These are phyloP conservation scores for Drosophila melanosoma DNA, from an alignment of 2,888 invertebrate species.

Conservation along the genomic window DNA sequence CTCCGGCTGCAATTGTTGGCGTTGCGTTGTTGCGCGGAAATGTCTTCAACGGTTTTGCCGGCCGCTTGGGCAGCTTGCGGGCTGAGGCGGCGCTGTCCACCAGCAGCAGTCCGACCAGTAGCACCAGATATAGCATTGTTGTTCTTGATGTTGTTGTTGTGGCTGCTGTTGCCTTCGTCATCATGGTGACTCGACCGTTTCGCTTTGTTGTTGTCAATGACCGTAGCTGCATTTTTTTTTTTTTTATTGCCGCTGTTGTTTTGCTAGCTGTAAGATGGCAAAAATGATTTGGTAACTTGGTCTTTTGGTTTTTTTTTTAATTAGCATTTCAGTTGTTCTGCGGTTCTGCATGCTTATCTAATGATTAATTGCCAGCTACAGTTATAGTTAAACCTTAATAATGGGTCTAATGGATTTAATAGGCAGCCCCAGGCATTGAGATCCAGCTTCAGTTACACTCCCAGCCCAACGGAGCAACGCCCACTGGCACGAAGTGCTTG, in stretches of 20 bases:
- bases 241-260: conserved; percentile 30
- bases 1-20: conserved; percentile 70
- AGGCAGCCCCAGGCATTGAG: conserved; percentile 15
- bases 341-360: conserved; percentile 68
- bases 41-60: conserved; percentile 84
- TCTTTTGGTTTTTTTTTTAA: conserved; percentile 65
- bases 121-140: conserved; percentile 51
- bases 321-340: conserved; percentile 66
- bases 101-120: conserved; percentile 61
- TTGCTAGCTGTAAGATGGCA: conserved; percentile 40
- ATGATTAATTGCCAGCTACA: conserved; percentile 73
- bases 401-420: conserved; percentile 62
- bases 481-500: conserved; percentile 66
- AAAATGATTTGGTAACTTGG: conserved; percentile 66
- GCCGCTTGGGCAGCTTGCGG: conserved; percentile 82
- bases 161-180: conserved; percentile 42
- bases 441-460: conserved; percentile 10
- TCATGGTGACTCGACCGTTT: conserved; percentile 72
- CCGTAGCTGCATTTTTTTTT: conserved; percentile 62
- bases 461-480: conserved; percentile 54
- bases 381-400: conserved; percentile 74
- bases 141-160: conserved; percentile 44
- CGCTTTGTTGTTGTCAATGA: conserved; percentile 64
- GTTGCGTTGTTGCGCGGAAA: conserved; percentile 84
- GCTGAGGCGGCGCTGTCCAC: conserved; percentile 79